Conservation (phyloP, 2,797 vertebrate genomes). For the Gouania willdenowi region DNA sequence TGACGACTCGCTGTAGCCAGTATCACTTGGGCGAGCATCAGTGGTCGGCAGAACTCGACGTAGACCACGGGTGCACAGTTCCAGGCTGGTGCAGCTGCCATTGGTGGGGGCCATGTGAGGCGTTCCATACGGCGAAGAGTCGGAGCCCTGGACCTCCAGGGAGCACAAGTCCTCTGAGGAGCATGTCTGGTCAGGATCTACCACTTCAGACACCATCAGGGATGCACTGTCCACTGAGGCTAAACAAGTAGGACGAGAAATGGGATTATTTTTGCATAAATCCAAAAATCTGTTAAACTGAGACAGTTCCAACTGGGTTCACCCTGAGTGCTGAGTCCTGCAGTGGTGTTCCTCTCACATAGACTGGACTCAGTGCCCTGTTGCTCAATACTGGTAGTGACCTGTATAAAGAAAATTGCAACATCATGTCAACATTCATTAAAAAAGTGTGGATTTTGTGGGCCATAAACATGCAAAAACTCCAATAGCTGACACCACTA, state of each 20-base stretch:
- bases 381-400: constrained; percentile 72
- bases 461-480: too few species aligned
- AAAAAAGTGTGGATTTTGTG: too few species aligned
- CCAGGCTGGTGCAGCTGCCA: constrained; percentile 76
- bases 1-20: constrained; percentile 67
- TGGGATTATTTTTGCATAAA: too few species aligned
- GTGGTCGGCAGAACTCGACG: constrained; percentile 40
- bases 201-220: constrained; percentile 79
- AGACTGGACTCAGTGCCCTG: constrained; percentile 79
- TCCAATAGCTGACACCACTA: too few species aligned
- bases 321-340: constrained; percentile 88
- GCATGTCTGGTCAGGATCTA: constrained; percentile 75
- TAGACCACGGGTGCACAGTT: constrained; percentile 62
- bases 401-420: constrained; percentile 49
- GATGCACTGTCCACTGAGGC: constrained; percentile 83
- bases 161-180: constrained; percentile 86
- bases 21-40: constrained; percentile 51
- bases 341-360: constrained; percentile 76
- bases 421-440: too few species aligned
- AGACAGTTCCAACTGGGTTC: constrained; percentile 16
- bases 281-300: too few species aligned
- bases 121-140: constrained; percentile 76
- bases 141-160: constrained; percentile 83
- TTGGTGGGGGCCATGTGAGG: constrained; percentile 60
- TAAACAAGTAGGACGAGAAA: constrained; percentile 38